Base-by-base conservation (phyloP, 2,888 invertebrate genomes). In the Phortica okadai region DNA sequence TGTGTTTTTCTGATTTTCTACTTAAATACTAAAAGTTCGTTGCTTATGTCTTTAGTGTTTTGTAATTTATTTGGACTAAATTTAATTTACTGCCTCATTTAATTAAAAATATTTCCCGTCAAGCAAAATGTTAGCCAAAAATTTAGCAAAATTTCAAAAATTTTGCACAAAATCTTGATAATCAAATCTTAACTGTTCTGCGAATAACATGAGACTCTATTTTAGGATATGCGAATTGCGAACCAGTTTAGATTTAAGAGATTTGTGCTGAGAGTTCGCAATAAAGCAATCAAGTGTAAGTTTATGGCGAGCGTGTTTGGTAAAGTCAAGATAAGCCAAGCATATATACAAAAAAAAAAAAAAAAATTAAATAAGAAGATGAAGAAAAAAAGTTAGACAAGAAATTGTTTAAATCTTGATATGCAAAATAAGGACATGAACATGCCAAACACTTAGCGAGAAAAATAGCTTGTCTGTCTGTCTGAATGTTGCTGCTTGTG, bases 391-490 rank as follows among this genome's bases (percentile, higher is more conserved):
- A 67, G n/a, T 44, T 16, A 67, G 33, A 70, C 21, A 50, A 70
- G 54, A 16, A 54, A 70, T 33, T 33, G 54, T 56, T 72, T 33
- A 25, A 72, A 72, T 54, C 56, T 72, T 72, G 54, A 72, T 54
- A 56, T 56, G 70, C 70, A 72, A 72, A 72, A 72, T 56, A 72
- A 56, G 33, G 54, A 72, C 66, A 54, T 72, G 50, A 67, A 44
- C 33, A 33, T 33, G 33, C 33, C 33, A 33, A 33, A 33, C 62
- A 62, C 25, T 62, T 62, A 62, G 62, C 21, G 25, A 62, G 21
- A 62, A 21, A 59, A 25, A 62, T 25, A 10, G 16, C 59, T 16
- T 59, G 14, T 14, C n/a, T 10, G 16, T 8, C 14, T 8, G 16
- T 16, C 25, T 59, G 25, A 6, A 16, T 25, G 16, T 59, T 14